phyloP scores from a whole-genome alignment of 2,797 vertebrate genomes.

The Petrocephalus schoutedeni region DNA sequence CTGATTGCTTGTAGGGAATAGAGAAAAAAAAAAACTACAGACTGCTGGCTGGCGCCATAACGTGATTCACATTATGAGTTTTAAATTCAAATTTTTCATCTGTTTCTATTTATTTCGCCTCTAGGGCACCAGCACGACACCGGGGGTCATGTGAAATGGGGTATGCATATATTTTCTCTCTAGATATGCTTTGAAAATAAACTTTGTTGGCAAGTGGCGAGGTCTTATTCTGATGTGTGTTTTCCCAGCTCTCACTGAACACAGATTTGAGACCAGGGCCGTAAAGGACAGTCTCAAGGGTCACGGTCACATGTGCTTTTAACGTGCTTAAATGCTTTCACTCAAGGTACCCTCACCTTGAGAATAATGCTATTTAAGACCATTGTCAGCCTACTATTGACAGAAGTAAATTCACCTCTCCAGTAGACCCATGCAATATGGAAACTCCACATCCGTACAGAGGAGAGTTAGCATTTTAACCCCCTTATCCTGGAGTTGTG shows the following conservation, averaged over 20 bases:
- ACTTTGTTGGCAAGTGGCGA: neutral
- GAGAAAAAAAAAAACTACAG: neutral
- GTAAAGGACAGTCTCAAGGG: neutral
- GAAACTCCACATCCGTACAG: neutral
- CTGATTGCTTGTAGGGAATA: neutral
- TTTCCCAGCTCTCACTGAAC: neutral
- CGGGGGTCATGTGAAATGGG: slow-evolving; percentile 14
- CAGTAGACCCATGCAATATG: neutral
- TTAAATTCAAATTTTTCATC: neutral
- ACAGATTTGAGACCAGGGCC: neutral
- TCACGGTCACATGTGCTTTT: neutral
- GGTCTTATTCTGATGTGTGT: neutral
- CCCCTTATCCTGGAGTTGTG: neutral
- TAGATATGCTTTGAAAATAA: neutral
- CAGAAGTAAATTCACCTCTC: slow-evolving; percentile 3
- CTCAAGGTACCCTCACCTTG: neutral
- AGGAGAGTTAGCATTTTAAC: neutral
- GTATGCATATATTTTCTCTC: neutral
- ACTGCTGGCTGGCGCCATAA: neutral
- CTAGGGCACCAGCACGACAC: neutral
- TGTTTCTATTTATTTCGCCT: neutral
- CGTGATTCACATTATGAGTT: neutral
- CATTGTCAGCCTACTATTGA: neutral
- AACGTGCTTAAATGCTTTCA: neutral
- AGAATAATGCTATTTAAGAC: neutral